Conservation (phyloP, 2,797 vertebrate genomes). For the Adelosebastes latens region DNA sequence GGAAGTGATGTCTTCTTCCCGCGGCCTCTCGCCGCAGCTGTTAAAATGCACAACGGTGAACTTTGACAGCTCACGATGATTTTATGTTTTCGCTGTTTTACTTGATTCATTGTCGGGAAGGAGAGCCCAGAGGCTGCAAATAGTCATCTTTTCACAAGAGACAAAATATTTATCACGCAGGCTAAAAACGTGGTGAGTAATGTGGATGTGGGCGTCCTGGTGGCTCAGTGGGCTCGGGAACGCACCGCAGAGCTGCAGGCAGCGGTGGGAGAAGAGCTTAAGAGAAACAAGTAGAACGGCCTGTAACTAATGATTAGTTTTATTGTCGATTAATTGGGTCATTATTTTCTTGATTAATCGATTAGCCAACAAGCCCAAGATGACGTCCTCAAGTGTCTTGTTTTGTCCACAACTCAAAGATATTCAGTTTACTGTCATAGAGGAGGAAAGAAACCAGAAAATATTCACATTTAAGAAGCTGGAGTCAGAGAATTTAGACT, state of each 20-base stretch:
- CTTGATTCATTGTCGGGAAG: slow-evolving; percentile 30
- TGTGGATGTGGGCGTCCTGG: slow-evolving; percentile 33
- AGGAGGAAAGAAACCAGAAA: too few relatives aligned
- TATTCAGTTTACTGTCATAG: too few relatives aligned
- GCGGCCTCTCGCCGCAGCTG: slow-evolving; percentile 39
- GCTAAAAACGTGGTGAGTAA: slow-evolving; percentile 32
- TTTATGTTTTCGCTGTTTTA: slow-evolving; percentile 31
- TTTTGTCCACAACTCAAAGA: too few relatives aligned
- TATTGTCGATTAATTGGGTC: too few relatives aligned
- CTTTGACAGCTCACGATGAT: slow-evolving; percentile 33
- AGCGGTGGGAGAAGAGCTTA: background rate
- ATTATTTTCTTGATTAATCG: too few relatives aligned
- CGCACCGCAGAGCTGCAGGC: background rate
- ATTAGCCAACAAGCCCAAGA: too few relatives aligned
- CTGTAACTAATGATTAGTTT: too few relatives aligned
- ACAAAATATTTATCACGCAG: slow-evolving; percentile 42
- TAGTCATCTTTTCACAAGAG: slow-evolving; percentile 40
- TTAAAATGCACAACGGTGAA: slow-evolving; percentile 39
- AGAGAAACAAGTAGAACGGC: background rate
- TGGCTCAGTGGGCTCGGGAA: slow-evolving; percentile 8
- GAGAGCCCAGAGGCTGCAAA: slow-evolving; percentile 21
- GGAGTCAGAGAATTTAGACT: background rate
- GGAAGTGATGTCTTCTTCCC: slow-evolving; percentile 44
- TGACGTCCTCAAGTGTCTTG: too few relatives aligned
- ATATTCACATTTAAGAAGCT: too few relatives aligned